phyloP scores from a whole-genome alignment of 2,113 vertebrate species.

The Herpetotheres cachinnans region DNA sequence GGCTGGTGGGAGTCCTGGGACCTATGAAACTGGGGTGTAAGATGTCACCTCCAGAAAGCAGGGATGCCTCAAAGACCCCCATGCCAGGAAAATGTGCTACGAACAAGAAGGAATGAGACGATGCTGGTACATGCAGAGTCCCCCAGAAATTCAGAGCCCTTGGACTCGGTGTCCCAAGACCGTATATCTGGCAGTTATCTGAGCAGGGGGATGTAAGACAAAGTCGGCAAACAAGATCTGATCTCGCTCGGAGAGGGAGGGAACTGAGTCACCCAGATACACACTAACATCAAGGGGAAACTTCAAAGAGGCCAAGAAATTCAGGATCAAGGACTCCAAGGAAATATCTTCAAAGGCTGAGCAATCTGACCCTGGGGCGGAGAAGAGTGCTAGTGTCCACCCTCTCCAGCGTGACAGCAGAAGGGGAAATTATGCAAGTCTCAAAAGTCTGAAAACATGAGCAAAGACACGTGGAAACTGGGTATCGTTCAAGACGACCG shows the following conservation, averaged over 20 bases:
- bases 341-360: slow-evolving; percentile 60
- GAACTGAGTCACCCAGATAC: slow-evolving; percentile 35
- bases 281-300: slow-evolving; percentile 42
- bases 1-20: not conserved
- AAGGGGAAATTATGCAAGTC: slow-evolving; percentile 30
- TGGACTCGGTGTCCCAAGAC: not conserved
- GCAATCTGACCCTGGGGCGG: slow-evolving; percentile 49
- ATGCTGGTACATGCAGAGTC: not conserved
- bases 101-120: not conserved
- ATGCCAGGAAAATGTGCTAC: not conserved
- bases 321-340: slow-evolving; percentile 39
- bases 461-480: not conserved
- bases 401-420: not conserved
- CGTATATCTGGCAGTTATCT: not conserved
- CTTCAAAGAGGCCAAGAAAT: slow-evolving; percentile 58
- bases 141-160: not conserved
- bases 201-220: not conserved
- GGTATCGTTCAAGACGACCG: not conserved
- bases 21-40: not conserved
- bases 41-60: not conserved
- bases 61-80: not conserved
- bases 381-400: slow-evolving; percentile 42
- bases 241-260: not conserved
- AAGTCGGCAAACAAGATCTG: slow-evolving; percentile 35
- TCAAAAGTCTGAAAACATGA: slow-evolving; percentile 12